Evolutionary conservation across 2,888 invertebrate species (phyloP), one percentile per base, ranked within the genome.

Genomic region (Polyommatus iphigenia): DNA sequence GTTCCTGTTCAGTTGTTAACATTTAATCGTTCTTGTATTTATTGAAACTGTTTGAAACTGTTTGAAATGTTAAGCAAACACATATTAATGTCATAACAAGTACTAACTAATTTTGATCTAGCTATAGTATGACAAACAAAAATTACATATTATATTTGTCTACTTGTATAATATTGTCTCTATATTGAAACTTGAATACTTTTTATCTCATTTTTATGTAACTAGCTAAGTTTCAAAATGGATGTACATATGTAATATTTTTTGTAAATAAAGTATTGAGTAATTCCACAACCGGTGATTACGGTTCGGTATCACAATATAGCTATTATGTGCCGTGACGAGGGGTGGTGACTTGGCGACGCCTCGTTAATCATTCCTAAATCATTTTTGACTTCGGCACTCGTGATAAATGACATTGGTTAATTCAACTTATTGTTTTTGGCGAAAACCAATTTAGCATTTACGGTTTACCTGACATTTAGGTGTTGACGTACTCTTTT

Each of bases 341-440:
- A 88, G 88, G 90, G 91, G 89, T 29, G 89, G 3, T 85, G 93
- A 92, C 93, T 41, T 24, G 73, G 73, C 15, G 91, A 85, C 82
- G 84, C 88, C 87, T 92, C 93, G 90, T 93, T 91, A 93, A 93
- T 93, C 93, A 93, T 87, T 87, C 85, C 85, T 89, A 84, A 88
- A 89, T 89, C 89, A 90, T 90, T 90, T 91, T 93, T 91, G 90
- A 92, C 92, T 91, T 90, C 90, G 85, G 84, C 85, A 83, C 83
- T 87, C 83, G 84, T 81, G 84, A 91, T 91, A 88, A 90, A 92
- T 92, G 89, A 88, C 85, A 84, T 83, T 81, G 79, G 85, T 88
- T 90, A 88, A 90, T 91, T 89, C 88, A 86, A 82, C 82, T 78
- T 81, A 76, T 78, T 71, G 77, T 73, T 78, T 78, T 71, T 73